These are phyloP conservation scores for Microplitis demolitor DNA, from an alignment of 1,140 invertebrate genomes.

Conservation along the genomic window DNA sequence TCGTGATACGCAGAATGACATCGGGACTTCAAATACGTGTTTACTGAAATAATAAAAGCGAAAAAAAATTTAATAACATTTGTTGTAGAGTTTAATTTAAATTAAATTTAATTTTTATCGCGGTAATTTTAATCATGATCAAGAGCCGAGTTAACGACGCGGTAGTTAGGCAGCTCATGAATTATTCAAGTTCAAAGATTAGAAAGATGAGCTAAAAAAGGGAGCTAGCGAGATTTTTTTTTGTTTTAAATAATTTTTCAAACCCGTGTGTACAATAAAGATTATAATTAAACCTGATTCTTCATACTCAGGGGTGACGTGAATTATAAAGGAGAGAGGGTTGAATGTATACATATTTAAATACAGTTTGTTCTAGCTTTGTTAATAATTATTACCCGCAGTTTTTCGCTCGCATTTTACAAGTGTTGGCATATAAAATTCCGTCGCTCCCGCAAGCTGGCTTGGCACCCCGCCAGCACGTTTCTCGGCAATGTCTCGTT, in stretches of 20 bases:
- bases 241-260: too few species aligned
- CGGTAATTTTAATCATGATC: neutral
- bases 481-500: constrained; percentile 87
- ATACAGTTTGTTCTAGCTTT: constrained; percentile 18
- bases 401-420: constrained; percentile 90
- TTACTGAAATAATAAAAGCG: constrained; percentile 66
- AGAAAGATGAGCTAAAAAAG: neutral
- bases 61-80: neutral
- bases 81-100: neutral
- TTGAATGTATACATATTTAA: neutral
- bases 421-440: constrained; percentile 87
- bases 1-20: constrained; percentile 83
- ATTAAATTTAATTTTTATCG: neutral
- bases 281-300: neutral
- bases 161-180: constrained; percentile 8
- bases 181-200: constrained; percentile 21
- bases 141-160: neutral
- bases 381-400: constrained; percentile 72
- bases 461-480: constrained; percentile 85
- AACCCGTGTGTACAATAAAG: neutral
- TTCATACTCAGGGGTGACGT: neutral
- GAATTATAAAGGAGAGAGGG: neutral
- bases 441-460: constrained; percentile 93
- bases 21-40: constrained; percentile 89
- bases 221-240: neutral